Percentiles rank a stretch among this genome's conserved stretches.
phyloP scores from a whole-genome alignment of 2,797 vertebrate species.

The Morus bassanus region DNA sequence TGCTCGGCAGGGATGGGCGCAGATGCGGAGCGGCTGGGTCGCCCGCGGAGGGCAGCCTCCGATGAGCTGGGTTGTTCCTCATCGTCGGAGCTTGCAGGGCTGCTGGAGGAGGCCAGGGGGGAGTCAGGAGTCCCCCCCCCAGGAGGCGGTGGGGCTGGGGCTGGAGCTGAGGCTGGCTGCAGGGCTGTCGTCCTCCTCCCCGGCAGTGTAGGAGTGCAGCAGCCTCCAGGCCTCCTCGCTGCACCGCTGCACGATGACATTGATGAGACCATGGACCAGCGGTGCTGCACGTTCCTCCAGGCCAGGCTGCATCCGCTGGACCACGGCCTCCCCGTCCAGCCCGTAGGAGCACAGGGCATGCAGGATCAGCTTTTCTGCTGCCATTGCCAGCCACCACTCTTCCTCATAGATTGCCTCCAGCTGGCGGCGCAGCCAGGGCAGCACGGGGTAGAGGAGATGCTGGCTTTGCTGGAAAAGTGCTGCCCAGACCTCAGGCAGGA shows the following conservation, averaged over 20 bases:
- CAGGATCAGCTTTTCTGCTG: background rate
- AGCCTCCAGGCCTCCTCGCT: background rate
- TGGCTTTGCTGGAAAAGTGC: background rate
- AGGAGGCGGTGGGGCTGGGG: no score
- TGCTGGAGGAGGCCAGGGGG: no score
- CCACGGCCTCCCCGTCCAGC: no score
- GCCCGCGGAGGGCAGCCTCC: no score
- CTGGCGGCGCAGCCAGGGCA: background rate
- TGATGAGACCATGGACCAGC: background rate
- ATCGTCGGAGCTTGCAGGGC: no score
- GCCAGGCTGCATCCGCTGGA: background rate
- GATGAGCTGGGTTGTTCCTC: no score
- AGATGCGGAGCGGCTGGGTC: no score
- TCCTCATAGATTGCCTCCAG: background rate
- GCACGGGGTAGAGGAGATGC: background rate
- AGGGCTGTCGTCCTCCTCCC: no score
- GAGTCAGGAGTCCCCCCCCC: no score
- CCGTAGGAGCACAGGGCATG: no score
- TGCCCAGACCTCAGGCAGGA: background rate
- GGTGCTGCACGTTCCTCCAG: background rate
- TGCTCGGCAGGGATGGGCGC: no score
- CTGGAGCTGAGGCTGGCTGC: no score
- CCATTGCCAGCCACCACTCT: background rate
- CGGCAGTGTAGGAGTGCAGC: background rate
- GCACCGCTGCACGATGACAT: background rate